A percentile compares a stretch with the other conserved stretches of the same genome.
Conservation (phyloP, 1,140 invertebrate species). For the Araneus ventricosus region DNA sequence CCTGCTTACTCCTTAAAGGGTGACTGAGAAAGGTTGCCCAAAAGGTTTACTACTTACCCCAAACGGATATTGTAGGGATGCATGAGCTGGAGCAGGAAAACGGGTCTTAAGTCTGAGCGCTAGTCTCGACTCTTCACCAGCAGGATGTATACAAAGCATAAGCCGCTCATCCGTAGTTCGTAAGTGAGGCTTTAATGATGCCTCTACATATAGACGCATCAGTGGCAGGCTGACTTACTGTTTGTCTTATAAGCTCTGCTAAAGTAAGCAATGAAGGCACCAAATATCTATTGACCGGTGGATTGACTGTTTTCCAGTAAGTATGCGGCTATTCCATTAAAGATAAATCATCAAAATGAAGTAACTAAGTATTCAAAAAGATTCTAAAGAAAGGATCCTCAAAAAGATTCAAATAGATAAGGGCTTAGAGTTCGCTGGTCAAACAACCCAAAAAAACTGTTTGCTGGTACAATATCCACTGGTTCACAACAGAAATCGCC, state of each 20-base stretch:
- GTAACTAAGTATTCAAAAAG: conserved; percentile 76
- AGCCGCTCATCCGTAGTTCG: conserved; percentile 67
- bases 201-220: conserved; percentile 78
- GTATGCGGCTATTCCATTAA: conserved; percentile 81
- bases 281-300: conserved; percentile 80
- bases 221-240: conserved; percentile 80
- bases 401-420: conserved; percentile 81
- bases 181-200: conserved; percentile 74
- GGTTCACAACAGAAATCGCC: conserved; percentile 75
- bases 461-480: conserved; percentile 69
- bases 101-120: background rate
- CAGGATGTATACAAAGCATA: conserved; percentile 75
- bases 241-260: conserved; percentile 78
- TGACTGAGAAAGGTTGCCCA: background rate
- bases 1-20: conserved; percentile 3
- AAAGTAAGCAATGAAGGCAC: conserved; percentile 79
- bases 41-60: conserved; percentile 8
- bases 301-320: conserved; percentile 82
- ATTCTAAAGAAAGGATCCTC: conserved; percentile 78
- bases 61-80: conserved; percentile 16
- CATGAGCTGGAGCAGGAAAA: background rate
- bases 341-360: conserved; percentile 79
- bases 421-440: conserved; percentile 81
- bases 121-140: conserved; percentile 46
- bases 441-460: conserved; percentile 63